These are phyloP conservation scores for Vandiemenella viatica DNA, from an alignment of 2,888 invertebrate genomes.

Conservation along the genomic window DNA sequence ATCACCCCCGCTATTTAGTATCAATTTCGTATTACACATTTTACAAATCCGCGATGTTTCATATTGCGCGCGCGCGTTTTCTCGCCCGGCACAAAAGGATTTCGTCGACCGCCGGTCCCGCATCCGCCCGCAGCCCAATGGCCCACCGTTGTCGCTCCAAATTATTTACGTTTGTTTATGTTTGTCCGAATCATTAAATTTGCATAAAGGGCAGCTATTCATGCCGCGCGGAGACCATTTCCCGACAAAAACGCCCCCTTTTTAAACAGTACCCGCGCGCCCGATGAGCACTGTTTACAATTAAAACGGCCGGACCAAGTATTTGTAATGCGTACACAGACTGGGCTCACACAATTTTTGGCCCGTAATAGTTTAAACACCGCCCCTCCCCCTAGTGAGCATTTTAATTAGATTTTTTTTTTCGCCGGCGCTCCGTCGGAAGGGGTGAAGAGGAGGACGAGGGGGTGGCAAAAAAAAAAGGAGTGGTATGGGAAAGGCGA, in stretches of 20 bases:
- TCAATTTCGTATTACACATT: background rate
- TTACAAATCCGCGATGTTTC: background rate
- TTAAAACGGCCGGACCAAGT: background rate
- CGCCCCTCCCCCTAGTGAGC: background rate
- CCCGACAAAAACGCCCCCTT: background rate
- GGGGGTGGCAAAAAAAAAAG: too few species aligned
- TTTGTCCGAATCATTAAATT: background rate
- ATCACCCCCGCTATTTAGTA: background rate
- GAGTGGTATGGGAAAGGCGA: background rate
- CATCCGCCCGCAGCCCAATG: too few species aligned
- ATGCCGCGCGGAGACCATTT: background rate
- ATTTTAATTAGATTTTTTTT: slow-evolving; percentile 3
- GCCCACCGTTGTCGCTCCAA: background rate
- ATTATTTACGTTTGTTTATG: background rate
- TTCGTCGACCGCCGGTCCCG: too few species aligned
- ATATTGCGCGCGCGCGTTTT: background rate
- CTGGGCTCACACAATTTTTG: background rate
- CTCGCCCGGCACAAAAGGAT: background rate
- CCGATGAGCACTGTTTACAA: background rate
- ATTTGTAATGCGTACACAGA: background rate
- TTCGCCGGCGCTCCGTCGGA: background rate
- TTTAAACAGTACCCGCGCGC: background rate
- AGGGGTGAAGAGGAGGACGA: too few species aligned
- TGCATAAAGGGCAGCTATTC: background rate
- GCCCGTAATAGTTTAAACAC: slow-evolving; percentile 1